Base-by-base conservation (phyloP, 2,888 invertebrate genomes). In the Priocnemis perturbator region DNA sequence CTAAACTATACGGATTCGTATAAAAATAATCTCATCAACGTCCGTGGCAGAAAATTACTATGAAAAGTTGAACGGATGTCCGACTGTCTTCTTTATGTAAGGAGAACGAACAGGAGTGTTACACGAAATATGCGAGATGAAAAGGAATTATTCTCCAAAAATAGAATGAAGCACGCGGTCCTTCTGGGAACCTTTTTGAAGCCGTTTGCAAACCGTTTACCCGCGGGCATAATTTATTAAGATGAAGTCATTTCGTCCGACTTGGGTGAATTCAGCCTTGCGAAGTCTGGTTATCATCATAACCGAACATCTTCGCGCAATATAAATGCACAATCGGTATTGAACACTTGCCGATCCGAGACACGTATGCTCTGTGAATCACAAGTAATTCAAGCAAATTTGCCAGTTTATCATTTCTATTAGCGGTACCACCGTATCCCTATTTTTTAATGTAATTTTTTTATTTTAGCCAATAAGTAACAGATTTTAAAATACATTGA, bases 161-260 rank as follows among this genome's bases (percentile, higher is more conserved):
- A 87, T 86, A 85, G 81, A 79, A 67, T 69, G 69, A 73, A 74
- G 69, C 75, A 67, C 75, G 70, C 70, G 72, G 67, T 64, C 78
- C 76, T 88, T 88, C 88, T 74, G 71, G 73, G 88, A 87, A 88
- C 71, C 85, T 86, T 86, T 87, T 86, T 87, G 86, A 87, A 83
- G 85, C 79, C 60, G 76, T 77, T 78, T 72, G 78, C 81, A 70
- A 77, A 76, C 37, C 37, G 83, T 86, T 87, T 85, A 84, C 84
- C 73, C 76, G 63, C 65, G 73, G 77, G 74, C 77, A 79, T 86
- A 86, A 87, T 87, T 87, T 87, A 88, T 88, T 85, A 86, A 86
- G 85, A 83, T 83, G 82, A 80, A 84, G 83, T 82, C 76, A 83
- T 85, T 84, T 81, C 77, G 79, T 69, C 69, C 69, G 69, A 68